Evolutionary conservation across 2,797 vertebrate genomes (phyloP), one percentile per base, ranked within the genome.

Genomic region (Megaceryle alcyon): DNA sequence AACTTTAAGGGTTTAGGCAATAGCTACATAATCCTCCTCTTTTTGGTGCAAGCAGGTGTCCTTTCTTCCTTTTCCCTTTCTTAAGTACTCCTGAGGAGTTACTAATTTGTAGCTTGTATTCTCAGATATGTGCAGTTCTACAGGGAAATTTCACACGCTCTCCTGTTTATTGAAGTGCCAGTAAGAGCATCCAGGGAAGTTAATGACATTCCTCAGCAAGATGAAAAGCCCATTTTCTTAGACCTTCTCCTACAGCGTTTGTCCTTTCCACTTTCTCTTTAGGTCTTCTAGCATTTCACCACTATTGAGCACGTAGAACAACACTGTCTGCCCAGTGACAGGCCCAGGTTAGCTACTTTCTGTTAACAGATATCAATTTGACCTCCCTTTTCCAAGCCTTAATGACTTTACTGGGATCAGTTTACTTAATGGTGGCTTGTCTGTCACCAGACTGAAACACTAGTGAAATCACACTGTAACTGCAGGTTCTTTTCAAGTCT

Each of bases 301-400:
- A 7, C 6, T 5, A 26, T 1, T 5, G 48, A 71, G 53, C n/a
- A 54, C 0, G 0, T 8, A 46, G 64, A 35, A 61, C 17, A 29
- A n/a, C 6, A 19, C 7, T 77, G 51, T 53, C 84, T 71, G 66
- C 54, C 41, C 2, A 59, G 51, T 7, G 70, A 72, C 77, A 88
- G 63, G 37, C 16, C 72, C 12, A 22, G 16, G 4, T 73, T 23
- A 86, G 77, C 63, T 39, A 12, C 61, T 72, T 76, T 57, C 54
- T 88, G 56, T 56, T 44, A 68, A 72, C 53, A 90, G 53, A 26
- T 26, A 81, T 8, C 57, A 61, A 23, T 61, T 43, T 59, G 17
- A 79, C 75, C 25, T 61, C 61, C 54, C 28, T 79, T 78, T 69
- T n/a, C 83, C 37, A 64, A 65, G 29, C 18, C 41, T 88, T 65